These are phyloP conservation scores for Dasysyrphus albostriatus DNA, from an alignment of 2,888 invertebrate species.

Conservation along the genomic window DNA sequence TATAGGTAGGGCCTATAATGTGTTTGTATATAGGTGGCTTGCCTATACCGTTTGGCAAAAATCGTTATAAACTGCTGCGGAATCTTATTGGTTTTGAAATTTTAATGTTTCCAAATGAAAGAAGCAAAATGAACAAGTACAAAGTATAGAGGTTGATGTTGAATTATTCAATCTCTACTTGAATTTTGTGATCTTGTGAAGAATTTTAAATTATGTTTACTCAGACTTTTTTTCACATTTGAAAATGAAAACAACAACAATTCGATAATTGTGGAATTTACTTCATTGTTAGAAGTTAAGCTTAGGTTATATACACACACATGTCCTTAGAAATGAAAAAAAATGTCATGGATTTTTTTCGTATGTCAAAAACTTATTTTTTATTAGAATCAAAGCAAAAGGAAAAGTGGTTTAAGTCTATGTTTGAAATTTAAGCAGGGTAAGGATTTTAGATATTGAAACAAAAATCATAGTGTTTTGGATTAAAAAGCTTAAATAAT, in stretches of 20 bases:
- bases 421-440: too few species aligned
- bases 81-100: slow-evolving; percentile 24
- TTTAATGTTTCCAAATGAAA: slow-evolving; percentile 1
- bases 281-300: background rate
- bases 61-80: background rate
- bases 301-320: too few species aligned
- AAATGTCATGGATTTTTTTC: too few species aligned
- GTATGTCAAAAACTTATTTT: too few species aligned
- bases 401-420: too few species aligned
- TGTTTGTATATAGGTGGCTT: background rate
- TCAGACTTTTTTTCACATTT: background rate
- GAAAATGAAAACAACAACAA: background rate
- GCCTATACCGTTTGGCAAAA: background rate
- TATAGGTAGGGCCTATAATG: too few species aligned
- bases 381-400: too few species aligned
- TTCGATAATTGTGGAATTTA: background rate
- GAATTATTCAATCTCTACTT: background rate
- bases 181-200: background rate
- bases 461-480: too few species aligned
- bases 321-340: too few species aligned
- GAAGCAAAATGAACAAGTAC: background rate
- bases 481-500: too few species aligned
- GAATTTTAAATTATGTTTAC: background rate
- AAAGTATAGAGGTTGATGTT: background rate
- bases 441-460: too few species aligned